A percentile compares a stretch with the other conserved stretches of the same genome.
phyloP scores from a whole-genome alignment of 2,113 vertebrate genomes.

The Choloepus hoffmanni region DNA sequence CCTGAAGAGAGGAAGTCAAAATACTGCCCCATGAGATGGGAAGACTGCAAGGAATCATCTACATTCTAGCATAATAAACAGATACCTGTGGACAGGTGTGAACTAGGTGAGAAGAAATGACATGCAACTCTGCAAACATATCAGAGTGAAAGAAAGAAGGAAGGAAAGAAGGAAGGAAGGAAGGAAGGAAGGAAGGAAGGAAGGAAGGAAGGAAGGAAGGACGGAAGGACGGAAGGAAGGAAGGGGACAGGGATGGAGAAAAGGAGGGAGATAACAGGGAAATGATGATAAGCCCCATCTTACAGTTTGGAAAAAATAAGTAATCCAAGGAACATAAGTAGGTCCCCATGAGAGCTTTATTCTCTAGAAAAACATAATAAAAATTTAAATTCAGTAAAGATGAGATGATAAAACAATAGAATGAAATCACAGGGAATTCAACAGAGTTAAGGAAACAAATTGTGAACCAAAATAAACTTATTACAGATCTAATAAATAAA shows the following conservation, averaged over 20 bases:
- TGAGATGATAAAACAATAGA: constrained; percentile 13
- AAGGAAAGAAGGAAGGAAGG: not conserved
- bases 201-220: not conserved
- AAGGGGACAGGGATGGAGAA: not conserved
- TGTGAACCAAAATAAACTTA: constrained; percentile 22
- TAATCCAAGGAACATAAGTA: not conserved
- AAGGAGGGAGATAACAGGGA: not conserved
- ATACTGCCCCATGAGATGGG: not conserved
- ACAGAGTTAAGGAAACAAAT: constrained; percentile 32
- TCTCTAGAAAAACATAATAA: constrained; percentile 8
- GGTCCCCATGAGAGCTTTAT: not conserved
- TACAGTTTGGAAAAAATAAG: not conserved
- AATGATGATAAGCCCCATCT: not conserved
- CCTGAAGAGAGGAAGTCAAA: not conserved
- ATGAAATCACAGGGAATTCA: constrained; percentile 31
- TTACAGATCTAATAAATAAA: constrained; percentile 42
- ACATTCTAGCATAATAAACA: not conserved
- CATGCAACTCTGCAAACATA: not conserved
- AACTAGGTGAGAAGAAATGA: not conserved
- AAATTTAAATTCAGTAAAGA: constrained; percentile 14
- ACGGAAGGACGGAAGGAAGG: not conserved
- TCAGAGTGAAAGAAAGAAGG: not conserved
- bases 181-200: not conserved
- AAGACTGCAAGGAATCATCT: not conserved
- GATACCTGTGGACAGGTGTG: not conserved